phyloP scores from a whole-genome alignment of 2,888 invertebrate genomes.

The Dynastes grantii region DNA sequence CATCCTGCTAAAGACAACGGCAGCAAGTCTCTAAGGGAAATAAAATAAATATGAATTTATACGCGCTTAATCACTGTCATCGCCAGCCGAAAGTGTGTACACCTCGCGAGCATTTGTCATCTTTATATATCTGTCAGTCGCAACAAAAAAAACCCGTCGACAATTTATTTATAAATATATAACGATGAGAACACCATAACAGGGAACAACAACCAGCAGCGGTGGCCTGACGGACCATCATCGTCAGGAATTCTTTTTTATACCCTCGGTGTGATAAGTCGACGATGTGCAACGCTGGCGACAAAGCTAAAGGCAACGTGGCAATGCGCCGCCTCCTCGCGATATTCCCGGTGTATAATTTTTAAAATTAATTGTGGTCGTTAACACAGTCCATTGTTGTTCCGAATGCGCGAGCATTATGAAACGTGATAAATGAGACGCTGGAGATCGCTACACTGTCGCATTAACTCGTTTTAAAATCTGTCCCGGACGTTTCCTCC shows the following conservation, averaged over 20 bases:
- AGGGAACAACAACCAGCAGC: background rate
- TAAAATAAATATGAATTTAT: conserved; percentile 47
- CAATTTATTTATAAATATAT: conserved; percentile 45
- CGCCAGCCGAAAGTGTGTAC: conserved; percentile 31
- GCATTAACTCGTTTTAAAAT: conserved; percentile 70
- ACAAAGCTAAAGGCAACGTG: background rate
- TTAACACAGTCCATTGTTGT: conserved; percentile 67
- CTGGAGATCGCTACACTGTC: conserved; percentile 67
- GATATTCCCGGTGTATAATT: conserved; percentile 52
- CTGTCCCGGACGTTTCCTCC: conserved; percentile 69
- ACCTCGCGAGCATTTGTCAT: conserved; percentile 45
- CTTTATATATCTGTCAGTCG: conserved; percentile 43
- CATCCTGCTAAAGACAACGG: conserved; percentile 29
- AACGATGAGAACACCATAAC: conserved; percentile 6
- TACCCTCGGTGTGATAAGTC: background rate
- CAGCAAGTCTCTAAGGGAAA: conserved; percentile 25
- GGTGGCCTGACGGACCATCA: conserved; percentile 14
- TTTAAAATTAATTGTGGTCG: conserved; percentile 63
- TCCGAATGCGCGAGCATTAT: conserved; percentile 63
- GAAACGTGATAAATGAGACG: conserved; percentile 68
- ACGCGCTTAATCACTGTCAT: conserved; percentile 42
- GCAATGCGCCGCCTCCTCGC: background rate
- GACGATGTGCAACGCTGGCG: background rate
- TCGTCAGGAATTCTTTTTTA: conserved; percentile 19
- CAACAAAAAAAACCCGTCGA: conserved; percentile 27